Conservation (phyloP, 2,113 vertebrate genomes). For the Zosterops lateralis region DNA sequence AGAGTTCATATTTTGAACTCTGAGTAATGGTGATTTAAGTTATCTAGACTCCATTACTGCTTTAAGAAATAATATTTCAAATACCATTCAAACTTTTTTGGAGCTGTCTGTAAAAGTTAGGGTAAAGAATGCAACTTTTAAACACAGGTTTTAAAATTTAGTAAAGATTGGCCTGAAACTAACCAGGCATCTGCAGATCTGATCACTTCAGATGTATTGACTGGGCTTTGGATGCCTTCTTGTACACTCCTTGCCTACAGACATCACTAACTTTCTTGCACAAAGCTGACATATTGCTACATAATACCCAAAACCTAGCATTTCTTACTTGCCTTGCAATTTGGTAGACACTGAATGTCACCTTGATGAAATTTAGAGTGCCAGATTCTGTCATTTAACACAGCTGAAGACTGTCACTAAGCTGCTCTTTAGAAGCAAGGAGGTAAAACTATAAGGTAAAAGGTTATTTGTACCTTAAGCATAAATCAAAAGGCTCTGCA, state of each 20-base stretch:
- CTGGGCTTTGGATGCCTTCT: not conserved
- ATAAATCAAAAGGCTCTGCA: not conserved
- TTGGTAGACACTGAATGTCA: not conserved
- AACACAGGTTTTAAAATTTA: not conserved
- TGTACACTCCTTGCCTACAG: not conserved
- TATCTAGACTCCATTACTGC: not conserved
- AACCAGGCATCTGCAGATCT: not conserved
- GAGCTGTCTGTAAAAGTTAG: not conserved
- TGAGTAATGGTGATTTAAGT: constrained; percentile 10
- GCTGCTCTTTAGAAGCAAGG: not conserved
- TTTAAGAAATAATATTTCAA: constrained; percentile 2
- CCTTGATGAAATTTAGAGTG: not conserved
- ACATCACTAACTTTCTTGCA: not conserved
- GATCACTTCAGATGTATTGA: not conserved
- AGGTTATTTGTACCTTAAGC: not conserved
- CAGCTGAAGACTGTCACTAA: not conserved
- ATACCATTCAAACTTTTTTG: not conserved
- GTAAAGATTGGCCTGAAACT: not conserved
- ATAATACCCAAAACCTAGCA: not conserved
- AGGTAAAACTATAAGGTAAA: not conserved
- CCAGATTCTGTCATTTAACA: not conserved
- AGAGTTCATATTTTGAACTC: not conserved
- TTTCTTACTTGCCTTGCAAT: not conserved
- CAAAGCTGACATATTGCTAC: not conserved
- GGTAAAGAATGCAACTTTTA: not conserved